Evolutionary conservation across 2,888 invertebrate genomes (phyloP).

Genomic region (Linyphia triangularis): DNA sequence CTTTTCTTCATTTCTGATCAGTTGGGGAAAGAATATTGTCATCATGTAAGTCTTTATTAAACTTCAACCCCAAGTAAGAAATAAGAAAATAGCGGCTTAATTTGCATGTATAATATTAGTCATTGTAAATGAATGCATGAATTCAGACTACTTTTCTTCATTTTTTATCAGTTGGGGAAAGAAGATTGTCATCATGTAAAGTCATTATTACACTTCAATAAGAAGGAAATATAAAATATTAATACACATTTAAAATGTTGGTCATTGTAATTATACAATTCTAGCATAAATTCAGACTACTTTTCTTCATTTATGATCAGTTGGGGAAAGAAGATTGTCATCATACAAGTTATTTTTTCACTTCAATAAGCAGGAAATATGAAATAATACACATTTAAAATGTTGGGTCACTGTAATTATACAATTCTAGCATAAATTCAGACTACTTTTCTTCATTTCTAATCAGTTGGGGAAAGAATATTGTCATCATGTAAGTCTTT

Average conservation of each 20-base stretch:
- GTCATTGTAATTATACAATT: neutral
- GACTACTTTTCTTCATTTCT: too few species aligned
- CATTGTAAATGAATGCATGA: neutral
- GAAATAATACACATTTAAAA: neutral
- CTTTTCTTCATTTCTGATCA: too few species aligned
- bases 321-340: conserved; percentile 60
- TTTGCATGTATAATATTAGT: neutral
- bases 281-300: neutral
- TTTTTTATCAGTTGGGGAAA: neutral
- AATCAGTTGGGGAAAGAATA: conserved; percentile 8
- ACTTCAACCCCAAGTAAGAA: too few species aligned
- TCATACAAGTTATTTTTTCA: neutral
- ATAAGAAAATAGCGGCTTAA: too few species aligned
- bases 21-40: conserved; percentile 41
- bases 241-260: neutral
- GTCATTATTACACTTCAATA: neutral
- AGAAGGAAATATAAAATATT: neutral
- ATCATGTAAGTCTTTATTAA: too few species aligned
- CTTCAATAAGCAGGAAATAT: neutral
- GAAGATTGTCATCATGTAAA: neutral
- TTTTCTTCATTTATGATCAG: conserved; percentile 7
- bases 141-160: neutral
- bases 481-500: conserved; percentile 55
- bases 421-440: too few species aligned
- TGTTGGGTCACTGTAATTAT: too few species aligned